phyloP scores from a whole-genome alignment of 2,113 vertebrate genomes.

The Desmodus rotundus region DNA sequence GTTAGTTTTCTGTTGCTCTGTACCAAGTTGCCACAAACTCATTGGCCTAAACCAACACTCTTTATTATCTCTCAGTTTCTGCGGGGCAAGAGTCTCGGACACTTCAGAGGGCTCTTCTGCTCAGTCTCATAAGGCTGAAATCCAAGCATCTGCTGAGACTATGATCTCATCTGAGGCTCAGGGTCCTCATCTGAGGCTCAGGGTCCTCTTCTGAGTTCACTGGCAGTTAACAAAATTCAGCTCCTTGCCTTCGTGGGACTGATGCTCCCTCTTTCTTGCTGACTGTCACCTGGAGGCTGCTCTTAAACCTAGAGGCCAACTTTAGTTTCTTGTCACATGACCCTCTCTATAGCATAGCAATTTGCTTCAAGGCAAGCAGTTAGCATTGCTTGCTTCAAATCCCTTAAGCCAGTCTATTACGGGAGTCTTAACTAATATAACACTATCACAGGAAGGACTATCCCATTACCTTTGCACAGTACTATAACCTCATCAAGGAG shows the following conservation, averaged over 20 bases:
- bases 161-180: neutral
- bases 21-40: neutral
- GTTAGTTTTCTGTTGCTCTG: neutral
- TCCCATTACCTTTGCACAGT: neutral
- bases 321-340: neutral
- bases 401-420: neutral
- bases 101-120: neutral
- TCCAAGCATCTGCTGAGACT: neutral
- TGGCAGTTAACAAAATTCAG: neutral
- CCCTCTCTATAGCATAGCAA: neutral
- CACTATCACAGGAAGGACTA: neutral
- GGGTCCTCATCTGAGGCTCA: neutral
- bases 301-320: neutral
- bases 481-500: neutral
- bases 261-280: neutral
- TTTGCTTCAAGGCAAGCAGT: neutral
- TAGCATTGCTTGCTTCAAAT: neutral
- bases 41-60: neutral
- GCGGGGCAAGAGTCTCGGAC: neutral
- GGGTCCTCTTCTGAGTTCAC: neutral
- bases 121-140: neutral
- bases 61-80: neutral
- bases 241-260: neutral
- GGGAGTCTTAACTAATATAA: neutral
- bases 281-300: neutral